Base-by-base conservation (phyloP, 2,113 vertebrate species). In the Oostethus manadensis region DNA sequence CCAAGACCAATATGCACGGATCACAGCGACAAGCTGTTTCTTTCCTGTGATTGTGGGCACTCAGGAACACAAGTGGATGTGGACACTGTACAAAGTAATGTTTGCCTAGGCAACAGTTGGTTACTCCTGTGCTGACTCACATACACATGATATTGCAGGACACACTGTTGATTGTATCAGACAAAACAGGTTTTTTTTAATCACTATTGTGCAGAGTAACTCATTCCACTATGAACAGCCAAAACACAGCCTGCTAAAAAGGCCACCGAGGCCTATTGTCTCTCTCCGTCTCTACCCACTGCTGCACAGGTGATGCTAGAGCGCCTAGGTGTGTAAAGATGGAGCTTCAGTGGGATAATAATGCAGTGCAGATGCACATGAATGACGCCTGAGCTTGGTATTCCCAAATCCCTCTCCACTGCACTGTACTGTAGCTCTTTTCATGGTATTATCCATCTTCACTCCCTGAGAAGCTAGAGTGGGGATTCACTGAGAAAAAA, bases 341-440 rank as follows among this genome's bases (percentile, higher is more conserved):
- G 71, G 72, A 76, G 72, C 61, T 56, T 78, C 83, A 82, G 70
- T 65, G 62, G 66, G 69, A 80, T 76, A 77, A 77, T 83, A 84
- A 81, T 78, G 72, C 75, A 74, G 77, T 49, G 33, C 75, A 74
- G 74, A 81, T 68, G 73, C 78, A 74, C 80, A 65, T 79, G 81
- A 86, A 73, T 75, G 78, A 86, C 74, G 73, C 72, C 80, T 75
- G 76, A 86, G 82, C 85, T 85, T 56, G 57, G 73, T 51, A 50
- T 82, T 71, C 80, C 73, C 77, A 83, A 84, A 85, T 86, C 81
- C 78, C 77, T 58, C 56, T 81, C 76, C 48, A 58, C 81, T 83
- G 84, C 80, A 76, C 78, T 73, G 80, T 49, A 13, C 10, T 40
- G 10, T 74, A 70, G 59, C 76, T 70, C 82, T 77, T 82, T 80